Conservation (phyloP, 2,797 vertebrate genomes). For the Crypturellus tataupa region DNA sequence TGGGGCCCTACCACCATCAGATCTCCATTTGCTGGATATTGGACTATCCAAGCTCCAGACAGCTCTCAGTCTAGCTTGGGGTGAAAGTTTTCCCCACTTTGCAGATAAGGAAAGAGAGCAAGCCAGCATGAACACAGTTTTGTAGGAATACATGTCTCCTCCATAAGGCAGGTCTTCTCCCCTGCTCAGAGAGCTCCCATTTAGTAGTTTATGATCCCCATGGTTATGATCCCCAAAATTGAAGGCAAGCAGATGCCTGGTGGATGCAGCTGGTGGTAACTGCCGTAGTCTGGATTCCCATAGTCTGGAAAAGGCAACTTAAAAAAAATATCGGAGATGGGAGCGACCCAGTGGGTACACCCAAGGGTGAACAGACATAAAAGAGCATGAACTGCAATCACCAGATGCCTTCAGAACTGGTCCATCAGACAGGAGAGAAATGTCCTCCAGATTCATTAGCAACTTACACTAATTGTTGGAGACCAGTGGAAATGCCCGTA, state of each 20-base stretch:
- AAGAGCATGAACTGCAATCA: background rate
- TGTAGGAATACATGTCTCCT: background rate
- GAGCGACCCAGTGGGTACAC: background rate
- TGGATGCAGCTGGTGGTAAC: background rate
- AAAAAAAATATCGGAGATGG: background rate
- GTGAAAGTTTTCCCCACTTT: background rate
- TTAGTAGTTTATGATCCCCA: background rate
- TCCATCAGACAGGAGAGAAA: background rate
- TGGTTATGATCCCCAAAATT: background rate
- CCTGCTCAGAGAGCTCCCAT: accelerated
- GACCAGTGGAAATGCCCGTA: background rate
- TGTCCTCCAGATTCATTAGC: background rate
- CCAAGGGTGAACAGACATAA: background rate
- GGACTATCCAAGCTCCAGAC: background rate
- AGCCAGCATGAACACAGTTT: background rate
- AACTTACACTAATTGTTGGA: background rate
- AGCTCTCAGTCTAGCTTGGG: background rate
- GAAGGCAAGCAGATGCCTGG: background rate
- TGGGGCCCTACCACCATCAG: background rate
- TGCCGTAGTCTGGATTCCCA: background rate
- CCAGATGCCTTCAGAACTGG: background rate
- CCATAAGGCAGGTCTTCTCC: background rate
- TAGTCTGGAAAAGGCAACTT: background rate
- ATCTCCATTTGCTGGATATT: background rate
- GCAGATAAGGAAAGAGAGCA: background rate